These are phyloP conservation scores for Andinoacara biseriatus DNA, from an alignment of 2,113 vertebrate species.

Conservation along the genomic window DNA sequence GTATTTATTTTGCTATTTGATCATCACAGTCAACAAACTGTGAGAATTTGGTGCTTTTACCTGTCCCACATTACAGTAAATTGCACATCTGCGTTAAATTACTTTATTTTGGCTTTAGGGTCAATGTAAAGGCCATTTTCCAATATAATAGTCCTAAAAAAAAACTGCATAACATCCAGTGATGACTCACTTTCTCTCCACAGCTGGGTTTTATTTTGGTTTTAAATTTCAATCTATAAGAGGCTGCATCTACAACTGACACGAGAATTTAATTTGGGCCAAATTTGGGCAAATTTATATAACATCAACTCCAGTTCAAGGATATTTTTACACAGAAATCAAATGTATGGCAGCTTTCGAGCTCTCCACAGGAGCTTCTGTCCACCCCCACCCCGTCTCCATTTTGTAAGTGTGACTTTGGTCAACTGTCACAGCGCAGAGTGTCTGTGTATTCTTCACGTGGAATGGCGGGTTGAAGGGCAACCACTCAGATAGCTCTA, in stretches of 20 bases:
- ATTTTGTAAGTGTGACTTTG: constrained; percentile 65
- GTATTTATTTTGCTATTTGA: too few species aligned
- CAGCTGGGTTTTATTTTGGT: not conserved
- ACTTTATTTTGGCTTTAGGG: not conserved
- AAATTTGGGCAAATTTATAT: not conserved
- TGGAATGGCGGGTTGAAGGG: constrained; percentile 74
- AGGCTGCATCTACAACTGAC: not conserved
- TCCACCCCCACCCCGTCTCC: constrained; percentile 43
- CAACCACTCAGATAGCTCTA: constrained; percentile 80
- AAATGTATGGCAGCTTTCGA: not conserved
- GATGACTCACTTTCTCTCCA: not conserved
- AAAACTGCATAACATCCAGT: not conserved
- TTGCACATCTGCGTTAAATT: accelerated
- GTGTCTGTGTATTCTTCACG: constrained; percentile 42
- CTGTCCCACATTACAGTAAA: not conserved
- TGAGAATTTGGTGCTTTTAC: not conserved
- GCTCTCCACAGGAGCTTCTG: not conserved
- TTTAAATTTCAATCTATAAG: not conserved
- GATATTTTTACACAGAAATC: constrained; percentile 2
- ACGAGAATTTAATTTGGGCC: not conserved
- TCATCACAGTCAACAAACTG: not conserved
- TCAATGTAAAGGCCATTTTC: not conserved
- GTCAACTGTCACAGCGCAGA: constrained; percentile 34
- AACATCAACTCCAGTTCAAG: not conserved
- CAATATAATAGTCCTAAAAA: not conserved